Evolutionary conservation across 2,797 vertebrate genomes (phyloP).

Genomic region (Apodemus agrarius): DNA sequence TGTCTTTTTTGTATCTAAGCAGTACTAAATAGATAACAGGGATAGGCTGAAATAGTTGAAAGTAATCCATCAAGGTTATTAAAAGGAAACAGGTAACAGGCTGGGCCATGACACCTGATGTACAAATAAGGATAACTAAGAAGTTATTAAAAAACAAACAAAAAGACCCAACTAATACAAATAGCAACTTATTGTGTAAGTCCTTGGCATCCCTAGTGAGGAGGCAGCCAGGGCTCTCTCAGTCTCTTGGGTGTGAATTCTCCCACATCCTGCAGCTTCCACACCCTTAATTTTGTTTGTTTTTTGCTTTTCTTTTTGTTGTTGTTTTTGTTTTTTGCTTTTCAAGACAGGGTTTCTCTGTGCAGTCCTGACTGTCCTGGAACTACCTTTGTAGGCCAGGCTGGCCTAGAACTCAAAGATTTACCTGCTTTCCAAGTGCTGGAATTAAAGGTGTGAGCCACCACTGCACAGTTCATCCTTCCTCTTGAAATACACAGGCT

Average conservation of each 20-base stretch:
- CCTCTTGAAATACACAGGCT: not conserved
- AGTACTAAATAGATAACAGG: not conserved
- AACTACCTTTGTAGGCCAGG: not conserved
- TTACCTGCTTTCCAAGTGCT: not conserved
- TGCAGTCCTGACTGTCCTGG: not conserved
- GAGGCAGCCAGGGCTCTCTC: not conserved
- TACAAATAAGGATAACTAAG: not conserved
- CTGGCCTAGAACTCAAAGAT: not conserved
- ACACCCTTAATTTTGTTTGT: not conserved
- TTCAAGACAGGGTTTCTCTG: not conserved
- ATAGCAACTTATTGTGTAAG: not conserved
- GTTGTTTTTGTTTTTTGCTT: not conserved
- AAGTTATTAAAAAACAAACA: not conserved
- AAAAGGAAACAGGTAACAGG: not conserved
- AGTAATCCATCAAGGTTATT: not conserved
- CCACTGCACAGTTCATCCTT: not conserved
- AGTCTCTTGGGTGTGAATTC: not conserved
- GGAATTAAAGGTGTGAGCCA: not conserved
- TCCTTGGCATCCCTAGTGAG: not conserved
- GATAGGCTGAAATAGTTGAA: not conserved
- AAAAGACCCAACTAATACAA: not conserved
- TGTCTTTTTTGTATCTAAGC: not conserved
- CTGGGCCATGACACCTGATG: not conserved
- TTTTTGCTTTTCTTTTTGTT: not conserved
- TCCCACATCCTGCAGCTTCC: not conserved